phyloP scores from a whole-genome alignment of 2,113 vertebrate species.

The Nothobranchius furzeri region DNA sequence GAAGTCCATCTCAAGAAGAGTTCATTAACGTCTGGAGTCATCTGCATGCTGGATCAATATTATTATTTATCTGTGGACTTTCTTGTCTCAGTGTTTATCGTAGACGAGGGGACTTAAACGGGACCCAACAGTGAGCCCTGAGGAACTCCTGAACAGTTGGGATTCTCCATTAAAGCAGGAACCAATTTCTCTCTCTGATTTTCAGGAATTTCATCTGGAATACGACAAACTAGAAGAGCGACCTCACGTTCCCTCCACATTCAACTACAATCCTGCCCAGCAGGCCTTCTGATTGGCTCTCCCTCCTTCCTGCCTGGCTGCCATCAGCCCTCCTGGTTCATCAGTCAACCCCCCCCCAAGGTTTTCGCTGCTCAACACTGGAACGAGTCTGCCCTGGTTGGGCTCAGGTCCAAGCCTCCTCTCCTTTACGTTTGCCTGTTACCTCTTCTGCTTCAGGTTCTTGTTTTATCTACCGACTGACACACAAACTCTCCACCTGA shows the following conservation, averaged over 20 bases:
- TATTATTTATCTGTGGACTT: too few species aligned
- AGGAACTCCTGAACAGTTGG: too few species aligned
- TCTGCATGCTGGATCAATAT: too few species aligned
- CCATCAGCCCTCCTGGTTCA: constrained; percentile 60
- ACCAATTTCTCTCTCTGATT: not conserved
- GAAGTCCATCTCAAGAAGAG: too few species aligned
- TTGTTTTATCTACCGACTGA: constrained; percentile 29
- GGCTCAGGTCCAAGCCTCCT: constrained; percentile 31
- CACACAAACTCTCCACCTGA: constrained; percentile 51
- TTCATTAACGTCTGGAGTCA: too few species aligned
- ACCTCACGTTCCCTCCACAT: constrained; percentile 98
- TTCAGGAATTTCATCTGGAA: constrained; percentile 97
- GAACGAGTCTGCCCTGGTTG: constrained; percentile 50
- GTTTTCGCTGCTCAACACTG: constrained; percentile 42
- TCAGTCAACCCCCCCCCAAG: constrained; percentile 34
- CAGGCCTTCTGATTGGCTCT: constrained; percentile 94
- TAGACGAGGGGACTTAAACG: too few species aligned
- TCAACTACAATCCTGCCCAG: constrained; percentile 99
- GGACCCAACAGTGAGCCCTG: too few species aligned
- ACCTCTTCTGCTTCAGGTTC: constrained; percentile 40
- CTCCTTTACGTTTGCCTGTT: constrained; percentile 40
- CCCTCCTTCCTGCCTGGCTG: constrained; percentile 57
- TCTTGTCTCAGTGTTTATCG: too few species aligned
- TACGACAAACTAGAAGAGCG: constrained; percentile 99
- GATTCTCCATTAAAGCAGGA: not conserved